phyloP scores from a whole-genome alignment of 2,797 vertebrate genomes.

The Sebastes jordani region DNA sequence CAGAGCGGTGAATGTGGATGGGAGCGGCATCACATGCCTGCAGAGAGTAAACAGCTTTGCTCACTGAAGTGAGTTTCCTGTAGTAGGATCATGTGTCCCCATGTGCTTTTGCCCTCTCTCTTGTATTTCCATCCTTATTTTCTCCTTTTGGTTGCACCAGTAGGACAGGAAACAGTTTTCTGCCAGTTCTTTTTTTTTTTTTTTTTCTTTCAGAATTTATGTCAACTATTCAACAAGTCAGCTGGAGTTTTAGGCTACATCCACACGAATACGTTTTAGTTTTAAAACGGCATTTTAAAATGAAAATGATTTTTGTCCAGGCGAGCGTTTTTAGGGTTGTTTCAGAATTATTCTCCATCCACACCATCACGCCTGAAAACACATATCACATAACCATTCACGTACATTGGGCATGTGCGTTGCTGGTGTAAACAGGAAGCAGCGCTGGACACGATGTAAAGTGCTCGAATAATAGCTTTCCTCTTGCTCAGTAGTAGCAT shows the following conservation, averaged over 20 bases:
- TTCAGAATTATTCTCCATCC: no score
- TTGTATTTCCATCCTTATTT: background rate
- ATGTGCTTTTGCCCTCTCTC: slow-evolving; percentile 9
- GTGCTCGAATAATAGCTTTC: no score
- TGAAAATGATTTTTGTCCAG: no score
- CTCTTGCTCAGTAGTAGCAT: no score
- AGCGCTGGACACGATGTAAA: no score
- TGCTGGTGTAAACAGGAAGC: no score
- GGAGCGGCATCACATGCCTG: slow-evolving; percentile 36
- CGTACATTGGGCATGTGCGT: no score
- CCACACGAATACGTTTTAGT: no score
- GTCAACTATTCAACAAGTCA: background rate
- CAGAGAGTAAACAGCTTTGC: slow-evolving; percentile 57
- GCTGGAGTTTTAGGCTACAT: background rate
- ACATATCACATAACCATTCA: no score
- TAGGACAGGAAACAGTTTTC: background rate
- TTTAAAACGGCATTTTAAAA: no score
- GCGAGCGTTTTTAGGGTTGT: no score
- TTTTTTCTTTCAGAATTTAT: background rate
- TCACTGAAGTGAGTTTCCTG: slow-evolving; percentile 45
- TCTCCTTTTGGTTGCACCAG: background rate
- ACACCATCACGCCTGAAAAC: no score
- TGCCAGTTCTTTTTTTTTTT: background rate
- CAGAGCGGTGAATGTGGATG: background rate
- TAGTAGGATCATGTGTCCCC: slow-evolving; percentile 45